These are phyloP conservation scores for Drosophila grimshawi DNA, from an alignment of 1,140 invertebrate species.

Conservation along the genomic window DNA sequence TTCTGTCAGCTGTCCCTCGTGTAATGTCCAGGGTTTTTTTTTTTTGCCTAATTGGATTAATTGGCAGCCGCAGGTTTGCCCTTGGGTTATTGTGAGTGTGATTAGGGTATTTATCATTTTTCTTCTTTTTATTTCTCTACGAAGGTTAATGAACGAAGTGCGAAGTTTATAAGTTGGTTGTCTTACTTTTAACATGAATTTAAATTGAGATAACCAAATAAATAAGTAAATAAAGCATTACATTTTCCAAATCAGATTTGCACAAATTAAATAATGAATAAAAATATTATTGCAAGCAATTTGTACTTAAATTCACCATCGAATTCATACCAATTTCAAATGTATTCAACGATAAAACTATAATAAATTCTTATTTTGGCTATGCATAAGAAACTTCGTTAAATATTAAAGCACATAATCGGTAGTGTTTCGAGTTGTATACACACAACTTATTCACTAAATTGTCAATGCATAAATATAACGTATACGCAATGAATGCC, in stretches of 20 bases:
- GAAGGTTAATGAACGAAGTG: background rate
- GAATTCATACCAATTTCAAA: background rate
- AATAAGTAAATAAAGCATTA: too few species aligned
- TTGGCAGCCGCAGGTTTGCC: constrained; percentile 36
- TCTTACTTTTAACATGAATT: too few species aligned
- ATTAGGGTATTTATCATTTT: constrained; percentile 15
- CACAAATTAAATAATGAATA: background rate
- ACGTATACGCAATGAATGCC: constrained; percentile 42
- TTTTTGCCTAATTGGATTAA: constrained; percentile 47
- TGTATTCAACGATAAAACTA: background rate
- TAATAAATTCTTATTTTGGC: background rate
- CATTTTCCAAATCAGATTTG: too few species aligned
- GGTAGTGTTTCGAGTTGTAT: constrained; percentile 10
- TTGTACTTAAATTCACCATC: too few species aligned
- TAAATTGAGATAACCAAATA: too few species aligned
- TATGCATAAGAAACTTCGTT: constrained; percentile 21
- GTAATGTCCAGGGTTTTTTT: constrained; percentile 4
- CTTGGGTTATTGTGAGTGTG: constrained; percentile 35
- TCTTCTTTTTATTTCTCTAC: constrained; percentile 2
- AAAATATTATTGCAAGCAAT: background rate
- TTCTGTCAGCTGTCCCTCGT: background rate
- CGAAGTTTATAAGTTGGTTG: too few species aligned
- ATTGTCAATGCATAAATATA: constrained; percentile 28
- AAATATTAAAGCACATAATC: constrained; percentile 26
- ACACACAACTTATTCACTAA: constrained; percentile 19